A percentile compares a stretch with the other conserved stretches of the same genome.
phyloP scores from a whole-genome alignment of 2,888 invertebrate species.

The Microdon myrmicae region DNA sequence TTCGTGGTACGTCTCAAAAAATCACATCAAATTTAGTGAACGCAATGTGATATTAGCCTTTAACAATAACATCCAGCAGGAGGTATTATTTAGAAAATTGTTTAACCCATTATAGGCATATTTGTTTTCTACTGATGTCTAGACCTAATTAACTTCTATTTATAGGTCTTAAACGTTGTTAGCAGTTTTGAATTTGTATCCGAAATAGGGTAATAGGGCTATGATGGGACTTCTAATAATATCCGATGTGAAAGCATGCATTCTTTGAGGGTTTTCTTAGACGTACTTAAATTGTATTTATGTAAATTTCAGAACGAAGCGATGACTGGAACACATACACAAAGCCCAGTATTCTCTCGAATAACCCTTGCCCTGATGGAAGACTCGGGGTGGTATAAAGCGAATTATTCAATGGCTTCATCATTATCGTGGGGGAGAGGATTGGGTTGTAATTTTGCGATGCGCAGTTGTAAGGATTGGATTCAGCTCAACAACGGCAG shows the following conservation, averaged over 20 bases:
- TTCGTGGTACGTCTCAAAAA: too few relatives aligned
- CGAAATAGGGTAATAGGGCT: background rate
- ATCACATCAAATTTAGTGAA: too few relatives aligned
- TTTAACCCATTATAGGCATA: too few relatives aligned
- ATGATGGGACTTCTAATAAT: background rate
- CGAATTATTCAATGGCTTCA: conserved; percentile 89
- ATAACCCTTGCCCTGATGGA: conserved; percentile 97
- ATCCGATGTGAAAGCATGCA: background rate
- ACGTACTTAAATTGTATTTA: background rate
- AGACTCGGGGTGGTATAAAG: conserved; percentile 97
- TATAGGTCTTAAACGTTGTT: too few relatives aligned
- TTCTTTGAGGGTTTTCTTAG: background rate
- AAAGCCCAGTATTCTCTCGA: conserved; percentile 95
- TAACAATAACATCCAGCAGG: too few relatives aligned
- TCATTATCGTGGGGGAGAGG: conserved; percentile 89
- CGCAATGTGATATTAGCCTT: too few relatives aligned
- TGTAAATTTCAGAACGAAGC: conserved; percentile 84
- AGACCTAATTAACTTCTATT: too few relatives aligned
- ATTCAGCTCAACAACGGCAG: conserved; percentile 80
- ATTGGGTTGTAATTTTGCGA: conserved; percentile 93
- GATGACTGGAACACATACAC: conserved; percentile 99
- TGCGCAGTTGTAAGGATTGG: conserved; percentile 97
- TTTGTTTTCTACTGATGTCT: too few relatives aligned
- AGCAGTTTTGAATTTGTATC: background rate
- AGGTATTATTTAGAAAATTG: too few relatives aligned